Evolutionary conservation across 1,140 invertebrate species (phyloP), one percentile per base, ranked within the genome.

Genomic region (Belonocnema kinseyi): DNA sequence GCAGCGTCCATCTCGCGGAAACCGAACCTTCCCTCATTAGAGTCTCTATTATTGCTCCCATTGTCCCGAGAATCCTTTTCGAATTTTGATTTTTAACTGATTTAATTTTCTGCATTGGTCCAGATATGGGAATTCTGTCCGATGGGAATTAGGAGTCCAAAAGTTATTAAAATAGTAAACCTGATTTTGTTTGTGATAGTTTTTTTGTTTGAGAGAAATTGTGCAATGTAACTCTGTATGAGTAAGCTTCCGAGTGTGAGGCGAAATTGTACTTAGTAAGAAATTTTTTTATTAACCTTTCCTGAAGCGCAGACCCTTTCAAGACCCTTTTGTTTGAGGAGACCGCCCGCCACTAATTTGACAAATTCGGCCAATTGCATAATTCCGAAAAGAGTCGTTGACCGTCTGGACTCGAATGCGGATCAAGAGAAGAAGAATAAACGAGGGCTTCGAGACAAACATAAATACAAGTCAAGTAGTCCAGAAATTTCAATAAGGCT

Each of bases 281-380:
- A 75, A 81, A 78, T 78, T 58, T 14, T 51, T 52, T 53, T 74
- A 71, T 19, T 73, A 53, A 21, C 51, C 17, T 80, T 76, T 54
- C 50, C 71, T 76, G 17, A 75, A 61, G 51, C 10, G 33, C 17
- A 50, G 54, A 21, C 54, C 19, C 58, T 75, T 58, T 75, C 74
- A 33, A 77, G 40, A 26, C 50, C 53, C 51, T 76, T 46, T 75
- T 76, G 77, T 80, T 84, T 80, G 77, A 80, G 58, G 61, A 78
- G 78, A 77, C 82, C 80, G 82, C 79, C 58, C 70, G 78, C 81
- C 80, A 80, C 83, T 89, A 89, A 88, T 90, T 88, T 83, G 85
- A 84, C 87, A 87, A 90, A 90, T 86, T 90, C 88, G 88, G 82
- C 84, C 87, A 88, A 89, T 89, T 89, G 89, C 89, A 86, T 88